Percentiles rank a stretch among this genome's conserved stretches.
These are phyloP conservation scores for Caenorhabditis macrosperma DNA, from an alignment of 2,888 invertebrate species.

Conservation along the genomic window DNA sequence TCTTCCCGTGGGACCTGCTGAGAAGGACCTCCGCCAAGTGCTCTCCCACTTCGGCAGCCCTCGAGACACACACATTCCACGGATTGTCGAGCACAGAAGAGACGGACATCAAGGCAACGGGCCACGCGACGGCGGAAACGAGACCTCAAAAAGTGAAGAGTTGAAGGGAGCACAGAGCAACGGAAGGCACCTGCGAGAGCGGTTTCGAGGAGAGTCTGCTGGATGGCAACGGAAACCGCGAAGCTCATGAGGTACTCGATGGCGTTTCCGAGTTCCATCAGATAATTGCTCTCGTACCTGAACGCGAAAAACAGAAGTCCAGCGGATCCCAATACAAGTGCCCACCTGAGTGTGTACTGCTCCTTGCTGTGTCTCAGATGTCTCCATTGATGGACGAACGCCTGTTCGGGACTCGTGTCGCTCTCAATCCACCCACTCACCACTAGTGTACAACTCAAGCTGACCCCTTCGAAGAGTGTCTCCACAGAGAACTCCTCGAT, in stretches of 20 bases:
- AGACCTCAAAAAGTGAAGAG: conserved; percentile 81
- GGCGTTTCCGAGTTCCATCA: conserved; percentile 81
- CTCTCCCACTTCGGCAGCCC: conserved; percentile 84
- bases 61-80: conserved; percentile 85
- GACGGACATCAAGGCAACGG: conserved; percentile 84
- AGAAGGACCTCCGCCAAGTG: conserved; percentile 85
- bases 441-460: conserved; percentile 84
- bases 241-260: conserved; percentile 84
- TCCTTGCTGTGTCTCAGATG: conserved; percentile 84
- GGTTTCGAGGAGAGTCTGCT: conserved; percentile 85
- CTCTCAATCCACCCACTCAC: conserved; percentile 85
- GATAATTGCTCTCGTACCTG: conserved; percentile 68
- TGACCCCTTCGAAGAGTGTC: conserved; percentile 81
- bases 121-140: conserved; percentile 85
- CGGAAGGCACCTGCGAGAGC: conserved; percentile 83
- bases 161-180: not conserved
- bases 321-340: not conserved
- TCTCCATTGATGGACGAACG: conserved; percentile 83
- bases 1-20: conserved; percentile 84
- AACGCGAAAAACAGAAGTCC: too few relatives aligned
- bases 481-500: conserved; percentile 86
- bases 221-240: conserved; percentile 83
- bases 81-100: conserved; percentile 85
- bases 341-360: conserved; percentile 85
- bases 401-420: conserved; percentile 80